Evolutionary conservation across 2,797 vertebrate genomes (phyloP).

Genomic region (Nannoperca australis): DNA sequence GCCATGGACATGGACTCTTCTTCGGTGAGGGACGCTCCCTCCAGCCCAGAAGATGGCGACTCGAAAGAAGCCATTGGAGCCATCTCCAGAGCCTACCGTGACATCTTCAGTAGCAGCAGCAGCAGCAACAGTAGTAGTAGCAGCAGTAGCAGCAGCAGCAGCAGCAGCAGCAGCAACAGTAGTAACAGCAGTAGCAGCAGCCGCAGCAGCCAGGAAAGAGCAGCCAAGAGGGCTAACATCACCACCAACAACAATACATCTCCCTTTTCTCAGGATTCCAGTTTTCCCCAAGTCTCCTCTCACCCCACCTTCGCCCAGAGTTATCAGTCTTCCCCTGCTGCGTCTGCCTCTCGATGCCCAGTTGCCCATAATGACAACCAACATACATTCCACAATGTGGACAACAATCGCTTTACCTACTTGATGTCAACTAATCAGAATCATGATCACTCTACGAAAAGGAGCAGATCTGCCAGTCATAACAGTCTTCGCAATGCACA

Average conservation of each 20-base stretch:
- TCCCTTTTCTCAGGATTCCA: conserved; percentile 77
- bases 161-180: conserved; percentile 43
- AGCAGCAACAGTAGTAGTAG: conserved; percentile 16
- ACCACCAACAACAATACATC: conserved; percentile 54
- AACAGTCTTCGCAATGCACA: conserved; percentile 61
- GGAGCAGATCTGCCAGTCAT: conserved; percentile 56
- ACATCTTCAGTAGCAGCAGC: conserved; percentile 81
- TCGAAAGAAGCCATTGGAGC: conserved; percentile 85
- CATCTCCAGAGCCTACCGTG: conserved; percentile 85
- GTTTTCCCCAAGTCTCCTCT: conserved; percentile 64
- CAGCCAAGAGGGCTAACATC: conserved; percentile 72
- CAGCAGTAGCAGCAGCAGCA: conserved; percentile 48
- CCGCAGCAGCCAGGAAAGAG: conserved; percentile 73
- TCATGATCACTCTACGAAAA: conserved; percentile 64
- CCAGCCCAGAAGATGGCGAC: conserved; percentile 73
- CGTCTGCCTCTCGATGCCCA: conserved; percentile 61
- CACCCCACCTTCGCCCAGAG: conserved; percentile 50
- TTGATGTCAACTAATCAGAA: conserved; percentile 75
- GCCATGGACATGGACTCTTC: conserved; percentile 79
- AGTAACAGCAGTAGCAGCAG: not conserved
- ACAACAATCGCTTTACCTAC: conserved; percentile 77
- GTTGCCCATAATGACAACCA: conserved; percentile 72
- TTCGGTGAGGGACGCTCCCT: conserved; percentile 54
- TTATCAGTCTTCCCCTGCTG: conserved; percentile 74
- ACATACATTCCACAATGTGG: conserved; percentile 68